Conservation (phyloP, 2,888 invertebrate species). For the Eurois occulta region DNA sequence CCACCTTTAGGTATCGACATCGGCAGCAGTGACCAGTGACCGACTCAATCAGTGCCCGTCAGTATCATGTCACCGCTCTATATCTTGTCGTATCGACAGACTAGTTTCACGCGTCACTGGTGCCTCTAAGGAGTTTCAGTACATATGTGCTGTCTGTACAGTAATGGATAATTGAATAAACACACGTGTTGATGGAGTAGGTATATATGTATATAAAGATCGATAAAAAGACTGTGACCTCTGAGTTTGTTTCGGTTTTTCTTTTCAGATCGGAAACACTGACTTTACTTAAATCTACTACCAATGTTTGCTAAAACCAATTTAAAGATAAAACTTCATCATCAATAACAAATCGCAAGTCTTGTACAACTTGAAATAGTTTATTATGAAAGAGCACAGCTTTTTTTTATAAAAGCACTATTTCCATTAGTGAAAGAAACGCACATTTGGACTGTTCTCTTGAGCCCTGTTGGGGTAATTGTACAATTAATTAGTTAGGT, state of each 20-base stretch:
- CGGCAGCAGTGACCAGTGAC: neutral
- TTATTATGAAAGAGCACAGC: neutral
- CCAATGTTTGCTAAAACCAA: neutral
- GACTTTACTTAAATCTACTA: neutral
- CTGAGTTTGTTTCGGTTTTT: neutral
- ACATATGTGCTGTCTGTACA: neutral
- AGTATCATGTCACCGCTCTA: constrained; percentile 15
- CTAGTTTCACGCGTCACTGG: constrained; percentile 53
- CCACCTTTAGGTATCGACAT: neutral
- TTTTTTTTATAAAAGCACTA: neutral
- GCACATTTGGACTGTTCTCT: neutral
- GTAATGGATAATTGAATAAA: neutral
- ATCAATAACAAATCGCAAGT: neutral
- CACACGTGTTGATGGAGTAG: neutral
- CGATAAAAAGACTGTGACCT: neutral
- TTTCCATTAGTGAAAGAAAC: too few relatives aligned
- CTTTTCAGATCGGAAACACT: neutral
- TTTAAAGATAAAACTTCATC: too few relatives aligned
- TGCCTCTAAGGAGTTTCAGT: constrained; percentile 21
- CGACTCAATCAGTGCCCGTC: constrained; percentile 13
- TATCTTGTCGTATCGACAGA: constrained; percentile 28
- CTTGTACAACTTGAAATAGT: neutral
- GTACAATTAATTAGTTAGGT: constrained; percentile 4
- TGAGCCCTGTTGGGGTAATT: neutral
- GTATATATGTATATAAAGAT: neutral